Evolutionary conservation across 1,140 invertebrate species (phyloP).

Genomic region (Plutomurus gul): DNA sequence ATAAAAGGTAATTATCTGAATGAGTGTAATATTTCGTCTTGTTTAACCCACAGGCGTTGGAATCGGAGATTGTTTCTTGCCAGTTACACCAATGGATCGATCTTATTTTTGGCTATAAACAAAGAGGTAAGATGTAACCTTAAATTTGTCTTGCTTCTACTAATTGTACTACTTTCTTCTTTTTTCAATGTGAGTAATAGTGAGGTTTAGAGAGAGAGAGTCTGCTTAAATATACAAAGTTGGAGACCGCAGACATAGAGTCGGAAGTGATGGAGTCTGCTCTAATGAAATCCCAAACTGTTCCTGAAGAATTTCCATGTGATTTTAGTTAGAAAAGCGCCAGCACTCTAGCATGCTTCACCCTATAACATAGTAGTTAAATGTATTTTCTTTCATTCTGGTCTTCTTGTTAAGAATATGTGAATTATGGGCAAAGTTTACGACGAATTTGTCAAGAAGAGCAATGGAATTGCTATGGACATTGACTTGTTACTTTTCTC

Average conservation of each 20-base stretch:
- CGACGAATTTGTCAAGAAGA: not conserved
- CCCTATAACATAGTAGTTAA: too few relatives aligned
- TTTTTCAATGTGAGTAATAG: too few relatives aligned
- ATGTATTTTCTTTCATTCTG: not conserved
- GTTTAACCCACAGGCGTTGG: constrained; percentile 73
- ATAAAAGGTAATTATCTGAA: not conserved
- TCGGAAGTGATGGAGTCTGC: not conserved
- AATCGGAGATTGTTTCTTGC: constrained; percentile 98
- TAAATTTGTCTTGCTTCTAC: not conserved
- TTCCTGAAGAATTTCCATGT: not conserved
- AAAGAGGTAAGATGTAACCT: constrained; percentile 71
- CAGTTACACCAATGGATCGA: constrained; percentile 99
- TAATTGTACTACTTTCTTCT: too few relatives aligned
- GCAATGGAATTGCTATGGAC: not conserved
- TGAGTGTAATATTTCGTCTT: not conserved
- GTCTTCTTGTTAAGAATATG: not conserved
- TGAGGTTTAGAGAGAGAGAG: not conserved
- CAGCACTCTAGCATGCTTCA: not conserved
- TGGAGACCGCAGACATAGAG: too few relatives aligned
- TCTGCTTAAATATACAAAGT: too few relatives aligned
- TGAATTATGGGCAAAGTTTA: not conserved
- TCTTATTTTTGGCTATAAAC: constrained; percentile 99
- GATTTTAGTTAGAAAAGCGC: not conserved
- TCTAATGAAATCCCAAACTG: not conserved
- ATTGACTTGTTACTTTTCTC: not conserved